Evolutionary conservation across 2,113 vertebrate species (phyloP).

Genomic region (Semicossyphus pulcher): DNA sequence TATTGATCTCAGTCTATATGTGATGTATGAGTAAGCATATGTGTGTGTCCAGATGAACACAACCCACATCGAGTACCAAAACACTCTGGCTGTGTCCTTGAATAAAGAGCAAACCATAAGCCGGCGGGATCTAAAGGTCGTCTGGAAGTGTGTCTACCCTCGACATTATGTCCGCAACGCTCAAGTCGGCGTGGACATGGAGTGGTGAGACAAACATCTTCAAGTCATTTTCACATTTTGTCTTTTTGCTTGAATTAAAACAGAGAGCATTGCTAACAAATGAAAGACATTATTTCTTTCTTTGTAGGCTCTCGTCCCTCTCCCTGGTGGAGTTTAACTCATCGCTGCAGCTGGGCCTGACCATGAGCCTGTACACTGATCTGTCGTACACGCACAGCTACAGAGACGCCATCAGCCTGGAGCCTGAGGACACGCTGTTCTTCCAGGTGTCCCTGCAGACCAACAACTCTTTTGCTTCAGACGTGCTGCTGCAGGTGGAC

Average conservation of each 20-base stretch:
- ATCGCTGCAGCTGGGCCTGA: constrained; percentile 63
- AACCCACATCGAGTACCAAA: constrained; percentile 72
- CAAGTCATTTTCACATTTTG: background rate
- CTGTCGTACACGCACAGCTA: constrained; percentile 38
- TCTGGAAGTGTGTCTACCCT: constrained; percentile 78
- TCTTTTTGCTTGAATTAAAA: background rate
- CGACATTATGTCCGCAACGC: constrained; percentile 61
- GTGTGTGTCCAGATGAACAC: constrained; percentile 64
- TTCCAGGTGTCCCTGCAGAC: constrained; percentile 71
- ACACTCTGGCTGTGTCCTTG: constrained; percentile 63
- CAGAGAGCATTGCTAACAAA: background rate
- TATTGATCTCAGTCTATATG: too few relatives aligned
- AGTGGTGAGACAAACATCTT: constrained; percentile 64
- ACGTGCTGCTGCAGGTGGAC: constrained; percentile 69
- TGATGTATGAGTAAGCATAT: background rate
- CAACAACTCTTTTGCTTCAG: constrained; percentile 56
- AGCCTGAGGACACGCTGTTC: constrained; percentile 61
- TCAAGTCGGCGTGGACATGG: constrained; percentile 41
- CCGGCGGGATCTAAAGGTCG: constrained; percentile 62
- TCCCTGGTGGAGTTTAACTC: constrained; percentile 70
- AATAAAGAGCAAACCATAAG: constrained; percentile 53
- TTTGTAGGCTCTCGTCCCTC: constrained; percentile 59
- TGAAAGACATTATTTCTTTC: background rate
- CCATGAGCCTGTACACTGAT: constrained; percentile 68
- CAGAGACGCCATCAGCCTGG: constrained; percentile 12